A percentile compares a stretch with the other conserved stretches of the same genome.
Conservation (phyloP, 2,113 vertebrate species). For the Spea multiplicata region DNA sequence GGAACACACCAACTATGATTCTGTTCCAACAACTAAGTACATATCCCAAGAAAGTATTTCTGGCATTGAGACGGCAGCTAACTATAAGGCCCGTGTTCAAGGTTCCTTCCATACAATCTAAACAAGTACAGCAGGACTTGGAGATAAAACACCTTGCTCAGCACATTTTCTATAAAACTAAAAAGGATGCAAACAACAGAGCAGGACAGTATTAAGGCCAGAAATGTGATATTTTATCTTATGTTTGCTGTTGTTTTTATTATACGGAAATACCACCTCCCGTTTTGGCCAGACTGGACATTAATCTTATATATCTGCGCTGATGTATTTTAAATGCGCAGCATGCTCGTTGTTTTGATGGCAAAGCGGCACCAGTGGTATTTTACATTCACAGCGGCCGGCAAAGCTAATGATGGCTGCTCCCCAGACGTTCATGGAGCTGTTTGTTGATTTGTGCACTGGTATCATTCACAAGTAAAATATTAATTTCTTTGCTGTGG, state of each 20-base stretch:
- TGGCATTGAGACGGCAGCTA: too few relatives aligned
- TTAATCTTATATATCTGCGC: conserved; percentile 27
- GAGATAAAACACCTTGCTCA: too few relatives aligned
- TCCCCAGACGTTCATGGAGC: conserved; percentile 48
- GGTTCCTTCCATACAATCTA: too few relatives aligned
- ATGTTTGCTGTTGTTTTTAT: background rate
- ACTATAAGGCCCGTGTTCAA: too few relatives aligned
- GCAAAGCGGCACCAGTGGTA: conserved; percentile 8
- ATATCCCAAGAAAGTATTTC: conserved; percentile 19
- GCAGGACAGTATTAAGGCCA: background rate
- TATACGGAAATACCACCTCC: conserved; percentile 19
- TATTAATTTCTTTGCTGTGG: conserved; percentile 37
- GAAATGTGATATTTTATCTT: background rate
- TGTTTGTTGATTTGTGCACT: conserved; percentile 52
- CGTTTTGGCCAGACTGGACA: conserved; percentile 14
- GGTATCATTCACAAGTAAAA: conserved; percentile 48
- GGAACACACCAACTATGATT: conserved; percentile 34
- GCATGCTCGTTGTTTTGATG: conserved; percentile 38
- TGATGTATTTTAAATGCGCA: conserved; percentile 49
- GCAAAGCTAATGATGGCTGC: conserved; percentile 52
- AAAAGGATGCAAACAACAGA: too few relatives aligned
- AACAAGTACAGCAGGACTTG: too few relatives aligned
- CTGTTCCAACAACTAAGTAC: conserved; percentile 27
- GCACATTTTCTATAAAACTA: too few relatives aligned
- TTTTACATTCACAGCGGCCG: conserved; percentile 55